Percentiles rank a stretch among this genome's conserved stretches.
Evolutionary conservation across 2,888 invertebrate species (phyloP).

Genomic region (Bombylius discolor): DNA sequence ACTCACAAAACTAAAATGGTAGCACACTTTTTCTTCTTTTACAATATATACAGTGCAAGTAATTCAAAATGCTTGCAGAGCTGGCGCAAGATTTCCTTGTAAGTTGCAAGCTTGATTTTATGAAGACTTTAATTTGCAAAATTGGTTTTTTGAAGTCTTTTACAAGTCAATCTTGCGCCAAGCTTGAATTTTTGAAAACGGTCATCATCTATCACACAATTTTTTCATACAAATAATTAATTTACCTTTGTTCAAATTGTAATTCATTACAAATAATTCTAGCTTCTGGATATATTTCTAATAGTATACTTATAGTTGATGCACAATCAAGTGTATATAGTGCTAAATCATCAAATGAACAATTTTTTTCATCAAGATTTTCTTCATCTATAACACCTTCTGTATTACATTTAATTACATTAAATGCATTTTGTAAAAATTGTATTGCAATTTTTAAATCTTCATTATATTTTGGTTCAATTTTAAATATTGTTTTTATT

Average conservation of each 20-base stretch:
- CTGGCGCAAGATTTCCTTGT: too few species aligned
- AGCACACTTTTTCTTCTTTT: too few species aligned
- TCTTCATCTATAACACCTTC: slow-evolving; percentile 29
- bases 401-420: slow-evolving; percentile 27
- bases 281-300: slow-evolving; percentile 51
- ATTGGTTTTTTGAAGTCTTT: background rate
- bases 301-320: slow-evolving; percentile 51
- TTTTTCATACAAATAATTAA: background rate
- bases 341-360: slow-evolving; percentile 50
- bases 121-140: too few species aligned
- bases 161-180: too few species aligned
- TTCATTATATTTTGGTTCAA: slow-evolving; percentile 43
- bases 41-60: too few species aligned
- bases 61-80: too few species aligned
- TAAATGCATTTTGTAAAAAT: slow-evolving; percentile 41
- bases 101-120: too few species aligned
- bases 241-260: slow-evolving; percentile 44
- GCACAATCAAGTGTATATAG: slow-evolving; percentile 56
- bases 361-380: slow-evolving; percentile 20
- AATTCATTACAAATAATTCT: slow-evolving; percentile 42
- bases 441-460: slow-evolving; percentile 44
- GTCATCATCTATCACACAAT: too few species aligned
- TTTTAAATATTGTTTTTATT: slow-evolving; percentile 48
- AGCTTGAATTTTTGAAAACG: too few species aligned
- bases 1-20: too few species aligned